Percentiles rank a stretch among this genome's conserved stretches.
These are phyloP conservation scores for Bombus difficillimus DNA, from an alignment of 1,140 invertebrate genomes.

Conservation along the genomic window DNA sequence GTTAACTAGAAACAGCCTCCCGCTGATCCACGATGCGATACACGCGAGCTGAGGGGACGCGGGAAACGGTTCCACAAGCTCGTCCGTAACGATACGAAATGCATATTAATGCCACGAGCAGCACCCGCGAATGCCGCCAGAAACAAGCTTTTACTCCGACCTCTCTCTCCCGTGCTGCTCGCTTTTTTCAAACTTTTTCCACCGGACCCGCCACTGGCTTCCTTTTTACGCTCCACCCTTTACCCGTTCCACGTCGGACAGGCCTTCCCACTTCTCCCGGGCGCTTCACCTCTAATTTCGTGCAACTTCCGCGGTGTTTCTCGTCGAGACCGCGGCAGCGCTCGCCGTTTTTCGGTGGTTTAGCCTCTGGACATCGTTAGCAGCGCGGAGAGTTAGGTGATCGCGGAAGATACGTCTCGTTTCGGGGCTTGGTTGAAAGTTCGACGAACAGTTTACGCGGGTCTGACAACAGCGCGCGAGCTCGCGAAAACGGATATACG, in stretches of 20 bases:
- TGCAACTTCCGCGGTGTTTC: slow-evolving; percentile 3
- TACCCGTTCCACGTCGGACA: not conserved
- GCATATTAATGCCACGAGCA: slow-evolving; percentile 34
- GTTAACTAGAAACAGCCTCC: not conserved
- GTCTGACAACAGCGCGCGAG: not conserved
- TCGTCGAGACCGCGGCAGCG: not conserved
- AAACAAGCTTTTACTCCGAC: slow-evolving; percentile 36
- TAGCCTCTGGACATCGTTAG: slow-evolving; percentile 43
- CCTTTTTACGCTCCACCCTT: slow-evolving; percentile 29
- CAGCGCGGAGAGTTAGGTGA: too few relatives aligned
- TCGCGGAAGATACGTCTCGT: not conserved
- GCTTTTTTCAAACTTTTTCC: slow-evolving; percentile 34
- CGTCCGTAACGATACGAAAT: slow-evolving; percentile 45
- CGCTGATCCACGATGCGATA: slow-evolving; percentile 23
- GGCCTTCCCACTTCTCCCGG: not conserved
- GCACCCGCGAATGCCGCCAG: not conserved
- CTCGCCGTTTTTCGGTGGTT: not conserved
- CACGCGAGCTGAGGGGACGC: not conserved
- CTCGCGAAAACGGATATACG: not conserved
- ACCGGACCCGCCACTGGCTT: not conserved
- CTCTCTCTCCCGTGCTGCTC: not conserved
- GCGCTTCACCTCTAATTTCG: slow-evolving; percentile 18
- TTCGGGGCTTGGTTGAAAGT: not conserved
- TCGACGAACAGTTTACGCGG: not conserved
- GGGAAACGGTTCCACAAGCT: not conserved